Evolutionary conservation across 2,113 vertebrate species (phyloP).

Genomic region (Pangasianodon hypophthalmus): DNA sequence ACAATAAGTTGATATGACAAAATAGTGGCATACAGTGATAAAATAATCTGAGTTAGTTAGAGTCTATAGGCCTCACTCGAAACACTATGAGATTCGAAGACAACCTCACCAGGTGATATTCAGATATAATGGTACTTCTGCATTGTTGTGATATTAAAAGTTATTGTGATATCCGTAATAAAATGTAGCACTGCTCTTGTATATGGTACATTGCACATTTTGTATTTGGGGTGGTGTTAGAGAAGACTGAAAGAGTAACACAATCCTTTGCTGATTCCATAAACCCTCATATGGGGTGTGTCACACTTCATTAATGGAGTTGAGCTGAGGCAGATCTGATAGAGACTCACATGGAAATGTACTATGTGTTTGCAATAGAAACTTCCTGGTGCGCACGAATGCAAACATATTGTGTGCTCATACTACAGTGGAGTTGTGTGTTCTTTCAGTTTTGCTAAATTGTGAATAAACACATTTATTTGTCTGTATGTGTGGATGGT

Average conservation of each 20-base stretch:
- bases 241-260: neutral
- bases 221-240: neutral
- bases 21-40: neutral
- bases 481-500: neutral
- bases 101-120: neutral
- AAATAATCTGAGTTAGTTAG: no score
- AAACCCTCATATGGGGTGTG: neutral
- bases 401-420: neutral
- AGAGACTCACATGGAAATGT: neutral
- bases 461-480: neutral
- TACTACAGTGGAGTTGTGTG: neutral
- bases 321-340: slow-evolving; percentile 1
- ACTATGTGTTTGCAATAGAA: neutral
- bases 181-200: neutral
- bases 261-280: neutral
- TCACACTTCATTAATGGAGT: neutral
- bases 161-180: neutral
- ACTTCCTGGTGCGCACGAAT: neutral
- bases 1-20: neutral
- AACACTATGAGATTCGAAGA: neutral
- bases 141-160: neutral
- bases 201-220: neutral
- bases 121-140: neutral
- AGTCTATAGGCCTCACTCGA: neutral
- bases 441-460: neutral